Evolutionary conservation across 2,888 invertebrate genomes (phyloP).

Genomic region (Rhagium mordax): DNA sequence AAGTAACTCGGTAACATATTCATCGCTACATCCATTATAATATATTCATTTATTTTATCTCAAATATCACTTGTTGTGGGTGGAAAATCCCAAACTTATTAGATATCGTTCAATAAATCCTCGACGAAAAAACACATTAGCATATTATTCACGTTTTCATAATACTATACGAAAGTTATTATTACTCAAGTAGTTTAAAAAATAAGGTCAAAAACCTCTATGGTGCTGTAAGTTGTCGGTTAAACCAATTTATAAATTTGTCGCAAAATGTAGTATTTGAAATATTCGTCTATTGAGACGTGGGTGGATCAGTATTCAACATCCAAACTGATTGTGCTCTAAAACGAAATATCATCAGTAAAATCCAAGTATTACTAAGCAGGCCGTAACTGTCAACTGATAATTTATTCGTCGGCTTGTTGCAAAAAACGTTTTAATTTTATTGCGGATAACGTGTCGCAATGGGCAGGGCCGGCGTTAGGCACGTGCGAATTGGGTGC

Average conservation of each 20-base stretch:
- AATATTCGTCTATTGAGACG: neutral
- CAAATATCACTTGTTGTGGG: neutral
- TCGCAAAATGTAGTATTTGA: neutral
- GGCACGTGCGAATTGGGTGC: too few relatives aligned
- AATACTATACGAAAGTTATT: neutral
- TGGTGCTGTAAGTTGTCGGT: neutral
- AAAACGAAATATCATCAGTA: neutral
- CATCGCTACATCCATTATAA: neutral
- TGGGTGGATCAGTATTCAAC: neutral
- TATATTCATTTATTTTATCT: conserved; percentile 21
- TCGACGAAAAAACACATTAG: conserved; percentile 10
- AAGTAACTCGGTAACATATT: neutral
- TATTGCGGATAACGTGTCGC: too few relatives aligned
- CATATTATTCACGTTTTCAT: conserved; percentile 7
- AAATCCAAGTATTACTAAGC: neutral
- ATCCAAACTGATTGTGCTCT: neutral
- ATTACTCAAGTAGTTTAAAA: neutral
- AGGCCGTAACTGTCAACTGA: neutral
- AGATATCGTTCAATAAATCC: conserved; percentile 11
- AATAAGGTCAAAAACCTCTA: conserved; percentile 12
- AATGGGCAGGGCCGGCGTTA: too few relatives aligned
- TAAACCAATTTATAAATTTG: conserved; percentile 1
- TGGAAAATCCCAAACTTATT: conserved; percentile 1
- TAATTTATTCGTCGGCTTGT: neutral
- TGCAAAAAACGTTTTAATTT: neutral